phyloP scores from a whole-genome alignment of 2,888 invertebrate genomes.

The Nemapogon koenigi region DNA sequence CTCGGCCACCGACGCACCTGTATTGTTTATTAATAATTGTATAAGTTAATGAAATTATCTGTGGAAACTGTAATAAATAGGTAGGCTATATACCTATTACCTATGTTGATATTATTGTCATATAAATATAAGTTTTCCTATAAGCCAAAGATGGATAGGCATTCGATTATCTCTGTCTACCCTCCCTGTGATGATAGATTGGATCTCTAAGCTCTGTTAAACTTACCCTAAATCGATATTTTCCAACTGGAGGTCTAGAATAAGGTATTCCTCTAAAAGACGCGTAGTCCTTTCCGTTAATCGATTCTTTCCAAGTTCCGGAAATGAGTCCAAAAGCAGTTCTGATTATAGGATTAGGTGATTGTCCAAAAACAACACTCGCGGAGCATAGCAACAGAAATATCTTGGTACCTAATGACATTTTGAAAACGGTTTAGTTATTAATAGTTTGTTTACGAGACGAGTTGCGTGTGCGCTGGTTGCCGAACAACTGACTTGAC shows the following conservation, averaged over 20 bases:
- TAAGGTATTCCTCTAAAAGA: constrained; percentile 73
- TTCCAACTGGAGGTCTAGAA: constrained; percentile 70
- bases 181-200: no score
- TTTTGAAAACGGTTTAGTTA: constrained; percentile 17
- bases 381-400: constrained; percentile 25
- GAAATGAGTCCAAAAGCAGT: constrained; percentile 37
- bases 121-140: no score
- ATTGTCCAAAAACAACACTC: constrained; percentile 24
- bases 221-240: constrained; percentile 64
- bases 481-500: no score
- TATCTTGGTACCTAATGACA: constrained; percentile 21
- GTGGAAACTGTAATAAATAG: no score
- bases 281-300: constrained; percentile 48
- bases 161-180: no score
- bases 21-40: no score
- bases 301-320: constrained; percentile 44
- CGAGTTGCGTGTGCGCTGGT: not conserved
- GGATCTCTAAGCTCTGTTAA: no score
- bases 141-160: no score
- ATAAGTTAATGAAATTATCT: no score
- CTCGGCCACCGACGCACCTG: no score
- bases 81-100: no score
- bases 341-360: constrained; percentile 35
- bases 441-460: not conserved
- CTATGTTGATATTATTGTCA: no score